Evolutionary conservation across 2,888 invertebrate species (phyloP).

Genomic region (Mechanitis messenoides): DNA sequence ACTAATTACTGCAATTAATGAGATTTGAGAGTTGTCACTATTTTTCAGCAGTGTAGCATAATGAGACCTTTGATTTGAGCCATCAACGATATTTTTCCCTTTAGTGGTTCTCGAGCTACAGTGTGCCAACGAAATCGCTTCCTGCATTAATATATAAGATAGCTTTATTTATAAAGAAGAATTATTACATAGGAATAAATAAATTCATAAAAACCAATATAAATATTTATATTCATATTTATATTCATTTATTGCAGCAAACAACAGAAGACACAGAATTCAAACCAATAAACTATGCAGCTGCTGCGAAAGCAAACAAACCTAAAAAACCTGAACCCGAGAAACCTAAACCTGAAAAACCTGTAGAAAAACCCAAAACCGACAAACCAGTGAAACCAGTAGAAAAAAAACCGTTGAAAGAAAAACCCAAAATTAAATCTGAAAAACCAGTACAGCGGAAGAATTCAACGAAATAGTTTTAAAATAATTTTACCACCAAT

Average conservation of each 20-base stretch:
- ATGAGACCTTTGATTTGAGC: too few species aligned
- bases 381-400: conserved; percentile 21
- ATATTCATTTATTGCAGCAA: conserved; percentile 10
- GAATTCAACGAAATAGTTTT: conserved; percentile 48
- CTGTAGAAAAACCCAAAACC: conserved; percentile 28
- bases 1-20: too few species aligned
- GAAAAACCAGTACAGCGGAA: conserved; percentile 46
- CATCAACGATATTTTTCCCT: too few species aligned
- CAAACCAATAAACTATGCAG: conserved; percentile 70
- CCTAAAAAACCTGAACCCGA: conserved; percentile 48
- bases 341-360: conserved; percentile 37
- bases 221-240: conserved; percentile 13
- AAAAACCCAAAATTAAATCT: conserved; percentile 26
- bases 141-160: too few species aligned
- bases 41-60: too few species aligned
- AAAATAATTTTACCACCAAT: not conserved
- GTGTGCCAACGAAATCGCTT: too few species aligned
- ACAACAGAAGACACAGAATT: conserved; percentile 41
- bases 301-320: conserved; percentile 66
- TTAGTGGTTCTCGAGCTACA: too few species aligned
- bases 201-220: too few species aligned
- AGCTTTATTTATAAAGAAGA: too few species aligned
- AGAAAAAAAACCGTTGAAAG: conserved; percentile 30
- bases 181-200: too few species aligned
- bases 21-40: too few species aligned